Evolutionary conservation across 2,797 vertebrate genomes (phyloP), one percentile per base, ranked within the genome.

Genomic region (Sternotherus odoratus): DNA sequence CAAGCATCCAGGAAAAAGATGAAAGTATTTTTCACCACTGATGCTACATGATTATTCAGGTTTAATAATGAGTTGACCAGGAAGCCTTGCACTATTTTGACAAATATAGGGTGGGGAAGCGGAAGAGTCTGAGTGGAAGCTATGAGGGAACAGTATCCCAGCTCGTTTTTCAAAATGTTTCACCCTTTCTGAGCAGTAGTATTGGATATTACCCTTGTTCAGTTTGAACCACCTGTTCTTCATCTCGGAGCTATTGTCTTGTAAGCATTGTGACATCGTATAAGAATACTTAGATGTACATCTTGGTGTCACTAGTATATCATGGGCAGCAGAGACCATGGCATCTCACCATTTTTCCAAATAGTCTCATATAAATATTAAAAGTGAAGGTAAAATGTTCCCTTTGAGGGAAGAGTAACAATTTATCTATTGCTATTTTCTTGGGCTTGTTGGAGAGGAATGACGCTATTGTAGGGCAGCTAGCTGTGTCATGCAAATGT

Each of bases 361-460:
- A 77, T 36, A 72, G n/a, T 82, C 56, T 94, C 93, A 24, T 80
- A 56, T 95, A 86, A 50, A 66, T 92, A 69, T 43, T 92, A 88
- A 93, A 83, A 69, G 56, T 72, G 3, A 78, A 93, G 63, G 80
- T 72, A 93, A 94, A 96, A 90, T 49, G 4, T 8, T 88, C 86
- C 86, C 89, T 94, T 13, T 72, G 84, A 94, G 84, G 75, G 46
- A 57, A 83, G 54, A 79, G 33, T 17, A 92, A 7, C 82, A 60
- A 4, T 88, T 94, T 93, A 7, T 21, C 94, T 30, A 17, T 95
- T 82, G 79, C 46, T 94, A 43, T 69, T 83, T 93, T 88, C 6
- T 1, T 92, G 77, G 54, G 82, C 12, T 11, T 43, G 4, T 78
- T 83, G 28, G 94, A 90, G 78, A 83, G 86, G 28, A 5, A 15